phyloP scores from a whole-genome alignment of 30 jellyfish, hydroid and myxozoan genomes.

The Sanderia malayensis region DNA sequence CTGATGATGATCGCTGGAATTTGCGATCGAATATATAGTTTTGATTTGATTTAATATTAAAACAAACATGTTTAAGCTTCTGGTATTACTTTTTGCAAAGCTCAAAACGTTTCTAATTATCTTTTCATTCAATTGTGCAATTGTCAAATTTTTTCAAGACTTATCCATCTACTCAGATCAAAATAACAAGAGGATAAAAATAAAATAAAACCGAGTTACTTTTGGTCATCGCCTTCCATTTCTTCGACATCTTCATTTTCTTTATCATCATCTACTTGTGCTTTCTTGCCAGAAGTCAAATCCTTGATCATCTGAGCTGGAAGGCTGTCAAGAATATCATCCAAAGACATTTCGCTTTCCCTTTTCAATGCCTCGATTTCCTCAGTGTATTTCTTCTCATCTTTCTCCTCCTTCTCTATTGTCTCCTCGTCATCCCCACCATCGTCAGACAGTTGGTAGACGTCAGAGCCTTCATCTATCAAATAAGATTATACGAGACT shows the following conservation, averaged over 20 bases:
- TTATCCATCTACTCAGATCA: too few species aligned
- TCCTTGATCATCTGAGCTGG: constrained; percentile 75
- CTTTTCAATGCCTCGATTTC: constrained; percentile 77
- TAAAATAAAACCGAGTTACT: too few species aligned
- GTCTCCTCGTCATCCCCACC: constrained; percentile 82
- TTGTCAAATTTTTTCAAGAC: too few species aligned
- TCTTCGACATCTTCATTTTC: constrained; percentile 37
- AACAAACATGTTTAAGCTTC: too few species aligned
- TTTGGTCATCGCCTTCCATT: neutral
- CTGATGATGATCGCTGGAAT: too few species aligned
- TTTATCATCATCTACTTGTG: constrained; percentile 4
- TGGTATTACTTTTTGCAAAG: too few species aligned
- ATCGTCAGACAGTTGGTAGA: constrained; percentile 60
- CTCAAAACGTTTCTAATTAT: too few species aligned
- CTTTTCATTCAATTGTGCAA: too few species aligned
- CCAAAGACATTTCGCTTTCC: constrained; percentile 91
- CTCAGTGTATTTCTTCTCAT: constrained; percentile 57
- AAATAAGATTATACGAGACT: neutral
- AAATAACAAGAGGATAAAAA: too few species aligned
- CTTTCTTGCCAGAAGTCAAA: constrained; percentile 25
- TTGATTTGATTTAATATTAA: too few species aligned
- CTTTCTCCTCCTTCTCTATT: constrained; percentile 72
- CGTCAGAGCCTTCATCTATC: constrained; percentile 72
- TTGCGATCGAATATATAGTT: too few species aligned
- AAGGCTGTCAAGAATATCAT: constrained; percentile 72